Base-by-base conservation (phyloP, 1,140 invertebrate genomes). In the Lordiphosa collinella region DNA sequence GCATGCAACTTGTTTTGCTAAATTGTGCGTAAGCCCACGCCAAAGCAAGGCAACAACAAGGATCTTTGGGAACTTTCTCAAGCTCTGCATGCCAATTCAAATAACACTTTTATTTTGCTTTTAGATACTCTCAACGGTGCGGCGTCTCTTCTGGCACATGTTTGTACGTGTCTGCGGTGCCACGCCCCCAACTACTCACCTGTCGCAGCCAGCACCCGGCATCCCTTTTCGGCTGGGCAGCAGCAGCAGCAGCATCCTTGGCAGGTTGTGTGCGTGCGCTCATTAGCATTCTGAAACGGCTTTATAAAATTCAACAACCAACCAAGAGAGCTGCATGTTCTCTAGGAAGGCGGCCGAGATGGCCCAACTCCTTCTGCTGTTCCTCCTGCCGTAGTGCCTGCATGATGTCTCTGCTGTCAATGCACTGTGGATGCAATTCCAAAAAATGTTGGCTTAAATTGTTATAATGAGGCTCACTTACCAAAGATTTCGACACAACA, bases 231-330 rank as follows among this genome's bases (percentile, higher is more conserved):
- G 31, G 11, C 16, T 18, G 11, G 14, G 47, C 47, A 44, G 40
- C 61, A 35, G 47, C 25, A 36, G 58, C 57, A 55, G 43, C 62
- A 48, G 56, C 64, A 68, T 67, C 65, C 63, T 68, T 68, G 63
- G 63, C 75, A 69, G 75, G 66, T 71, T 76, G 76, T 80, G 75
- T 80, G 76, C 76, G 76, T 80, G 78, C 78, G 76, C 76, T 80
- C 76, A 80, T 80, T 80, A 80, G 76, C 76, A 80, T 80, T 80
- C 76, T 80, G 76, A 80, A 80, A 80, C 76, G 76, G 76, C 76
- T 80, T 80, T 80, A 80, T 80, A 80, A 80, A 80, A 80, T 80
- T 80, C 76, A 80, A 80, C 78, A 82, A 80, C 57, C 57, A 79
- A 74, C 69, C 51, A 57, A 74, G 8, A 43, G 18, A 66, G 62